Base-by-base conservation (phyloP, 2,888 invertebrate genomes). In the Ashinkailepas kermadecensis region DNA sequence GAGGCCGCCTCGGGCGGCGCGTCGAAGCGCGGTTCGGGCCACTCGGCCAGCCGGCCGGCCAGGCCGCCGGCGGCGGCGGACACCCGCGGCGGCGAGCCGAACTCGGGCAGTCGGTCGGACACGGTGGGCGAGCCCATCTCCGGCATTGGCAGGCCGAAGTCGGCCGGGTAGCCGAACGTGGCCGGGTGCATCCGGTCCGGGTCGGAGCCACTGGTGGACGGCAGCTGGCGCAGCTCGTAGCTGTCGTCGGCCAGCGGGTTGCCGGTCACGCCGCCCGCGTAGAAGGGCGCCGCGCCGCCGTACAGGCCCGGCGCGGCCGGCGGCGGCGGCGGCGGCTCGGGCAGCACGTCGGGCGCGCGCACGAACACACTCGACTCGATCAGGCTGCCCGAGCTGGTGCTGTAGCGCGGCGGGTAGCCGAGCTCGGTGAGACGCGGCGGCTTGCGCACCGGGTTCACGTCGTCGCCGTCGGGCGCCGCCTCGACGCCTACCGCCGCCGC, bases 371-470 rank as follows among this genome's bases (percentile, higher is more conserved):
- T 7, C 58, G 79, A 57, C n/a, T 78, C 79, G 23, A 57, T 58
- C 15, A 58, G 12, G 74, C 74, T 74, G 74, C 21, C 56, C 15
- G 13, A 15, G 70, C 70, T 70, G 70, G 70, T 39, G 39, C 70
- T 70, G 70, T 56, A 56, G 15, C 74, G 23, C 15, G 79, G 79
- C 78, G 57, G 57, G 23, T 10, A n/a, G 23, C 79, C 79, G 70
- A 83, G 82, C 67, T 83, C 83, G 7, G 83, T 83, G 39, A 84
- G 82, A n/a, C 83, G 82, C 58, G 84, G 84, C 39, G 84, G 84
- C 65, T 84, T 84, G 81, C 83, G 83, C 56, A 83, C 81, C 11
- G 84, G 84, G 70, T 84, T 83, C 54, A 81, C 81, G 25, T 57
- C n/a, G 25, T 79, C 74, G 54, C 56, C 74, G 74, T 74, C 74